Percentiles rank a stretch among this genome's conserved stretches.
Evolutionary conservation across 2,888 invertebrate species (phyloP).

Genomic region (Noctua pronuba): DNA sequence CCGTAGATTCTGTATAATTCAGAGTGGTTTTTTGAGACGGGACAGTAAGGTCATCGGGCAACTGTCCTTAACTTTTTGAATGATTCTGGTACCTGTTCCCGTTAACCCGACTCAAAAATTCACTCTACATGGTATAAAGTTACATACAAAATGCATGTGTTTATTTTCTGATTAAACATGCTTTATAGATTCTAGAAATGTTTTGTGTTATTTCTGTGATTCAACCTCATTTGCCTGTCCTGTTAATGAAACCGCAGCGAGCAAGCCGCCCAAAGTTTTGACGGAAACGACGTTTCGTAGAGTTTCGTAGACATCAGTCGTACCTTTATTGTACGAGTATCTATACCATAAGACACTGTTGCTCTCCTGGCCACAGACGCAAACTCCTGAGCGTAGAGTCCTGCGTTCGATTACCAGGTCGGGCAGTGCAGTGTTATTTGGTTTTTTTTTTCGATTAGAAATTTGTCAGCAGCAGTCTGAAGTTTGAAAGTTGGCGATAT

Average conservation of each 20-base stretch:
- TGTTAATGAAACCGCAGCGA: not conserved
- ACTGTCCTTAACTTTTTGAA: not conserved
- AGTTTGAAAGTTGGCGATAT: not conserved
- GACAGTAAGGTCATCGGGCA: not conserved
- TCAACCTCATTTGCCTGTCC: not conserved
- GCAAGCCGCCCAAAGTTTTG: not conserved
- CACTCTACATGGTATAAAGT: not conserved
- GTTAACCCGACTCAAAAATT: not conserved
- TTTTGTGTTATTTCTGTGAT: not conserved
- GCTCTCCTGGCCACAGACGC: not conserved
- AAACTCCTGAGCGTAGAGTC: not conserved
- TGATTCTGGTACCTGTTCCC: not conserved
- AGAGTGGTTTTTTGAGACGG: not conserved
- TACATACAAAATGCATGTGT: not conserved
- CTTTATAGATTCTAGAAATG: not conserved
- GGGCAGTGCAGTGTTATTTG: no score
- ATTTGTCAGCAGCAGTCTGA: not conserved
- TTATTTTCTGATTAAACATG: not conserved
- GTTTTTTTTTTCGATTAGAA: no score
- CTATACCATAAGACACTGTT: not conserved
- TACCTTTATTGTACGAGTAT: not conserved
- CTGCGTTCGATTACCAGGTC: not conserved
- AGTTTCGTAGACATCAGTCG: not conserved
- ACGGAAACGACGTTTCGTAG: not conserved
- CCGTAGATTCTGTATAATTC: no score